Conservation (phyloP, 2,113 vertebrate genomes). For the Climacteris rufus region DNA sequence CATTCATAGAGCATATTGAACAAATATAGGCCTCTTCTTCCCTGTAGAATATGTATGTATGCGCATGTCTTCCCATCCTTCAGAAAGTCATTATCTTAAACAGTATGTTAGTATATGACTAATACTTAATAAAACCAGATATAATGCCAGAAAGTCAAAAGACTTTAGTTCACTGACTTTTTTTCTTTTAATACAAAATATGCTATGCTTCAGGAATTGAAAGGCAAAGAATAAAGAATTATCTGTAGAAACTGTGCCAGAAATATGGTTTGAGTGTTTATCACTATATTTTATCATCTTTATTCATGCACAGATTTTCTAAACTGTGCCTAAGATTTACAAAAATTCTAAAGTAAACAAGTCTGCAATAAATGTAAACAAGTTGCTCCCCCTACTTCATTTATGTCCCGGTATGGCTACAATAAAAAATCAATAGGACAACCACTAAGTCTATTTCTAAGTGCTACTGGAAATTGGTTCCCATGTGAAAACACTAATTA, state of each 20-base stretch:
- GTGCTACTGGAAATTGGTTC: background rate
- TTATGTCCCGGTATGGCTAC: background rate
- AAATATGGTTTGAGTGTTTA: background rate
- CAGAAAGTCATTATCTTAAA: background rate
- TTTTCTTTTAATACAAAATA: background rate
- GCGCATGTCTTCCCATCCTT: background rate
- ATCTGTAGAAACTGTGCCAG: background rate
- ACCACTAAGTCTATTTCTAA: background rate
- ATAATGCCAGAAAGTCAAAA: background rate
- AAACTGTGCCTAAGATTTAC: background rate
- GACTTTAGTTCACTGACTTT: rapidly evolving
- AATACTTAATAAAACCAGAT: background rate
- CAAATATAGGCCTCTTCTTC: background rate
- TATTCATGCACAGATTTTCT: background rate
- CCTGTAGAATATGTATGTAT: background rate
- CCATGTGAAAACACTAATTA: background rate
- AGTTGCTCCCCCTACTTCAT: rapidly evolving
- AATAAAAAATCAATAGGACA: background rate
- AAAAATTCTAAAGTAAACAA: background rate
- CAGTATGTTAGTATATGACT: background rate
- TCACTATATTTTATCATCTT: background rate
- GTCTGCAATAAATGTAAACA: background rate
- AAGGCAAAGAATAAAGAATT: background rate
- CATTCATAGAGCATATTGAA: background rate
- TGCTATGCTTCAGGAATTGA: background rate